Evolutionary conservation across 1,140 invertebrate species (phyloP).

Genomic region (Helicorthomorpha holstii): DNA sequence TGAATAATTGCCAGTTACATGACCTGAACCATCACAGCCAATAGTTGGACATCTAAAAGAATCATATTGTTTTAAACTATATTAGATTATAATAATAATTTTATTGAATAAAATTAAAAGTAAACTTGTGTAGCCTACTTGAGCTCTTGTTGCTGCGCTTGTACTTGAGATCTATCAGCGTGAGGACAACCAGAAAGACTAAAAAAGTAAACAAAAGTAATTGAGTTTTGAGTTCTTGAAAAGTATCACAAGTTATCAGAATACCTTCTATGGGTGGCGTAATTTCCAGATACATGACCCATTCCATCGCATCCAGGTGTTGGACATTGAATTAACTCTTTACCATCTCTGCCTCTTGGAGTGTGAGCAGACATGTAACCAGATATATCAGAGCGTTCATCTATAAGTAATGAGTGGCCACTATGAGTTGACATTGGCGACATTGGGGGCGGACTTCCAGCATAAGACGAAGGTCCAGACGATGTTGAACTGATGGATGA

Average conservation of each 20-base stretch:
- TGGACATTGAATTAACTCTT: constrained; percentile 52
- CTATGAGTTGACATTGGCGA: constrained; percentile 14
- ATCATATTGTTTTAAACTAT: neutral
- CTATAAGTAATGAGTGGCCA: neutral
- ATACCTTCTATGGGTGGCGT: constrained; percentile 51
- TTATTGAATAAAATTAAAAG: neutral
- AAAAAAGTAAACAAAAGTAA: too few relatives aligned
- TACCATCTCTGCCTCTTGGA: constrained; percentile 33
- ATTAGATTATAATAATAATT: neutral
- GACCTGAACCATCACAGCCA: constrained; percentile 74
- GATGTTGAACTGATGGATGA: constrained; percentile 19
- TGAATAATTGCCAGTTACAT: constrained; percentile 68
- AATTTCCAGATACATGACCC: constrained; percentile 54
- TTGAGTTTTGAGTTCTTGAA: too few relatives aligned
- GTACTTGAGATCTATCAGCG: constrained; percentile 52
- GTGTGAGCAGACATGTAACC: constrained; percentile 8
- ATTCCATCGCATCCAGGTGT: constrained; percentile 54
- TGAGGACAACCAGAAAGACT: constrained; percentile 57
- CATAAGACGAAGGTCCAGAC: constrained; percentile 29
- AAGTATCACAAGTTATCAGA: too few relatives aligned
- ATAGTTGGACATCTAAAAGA: constrained; percentile 55
- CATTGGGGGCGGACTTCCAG: constrained; percentile 33
- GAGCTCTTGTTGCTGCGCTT: constrained; percentile 56
- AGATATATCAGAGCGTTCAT: neutral
- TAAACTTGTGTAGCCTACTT: constrained; percentile 27